Base-by-base conservation (phyloP, 2,113 vertebrate genomes). In the Diadophis punctatus region DNA sequence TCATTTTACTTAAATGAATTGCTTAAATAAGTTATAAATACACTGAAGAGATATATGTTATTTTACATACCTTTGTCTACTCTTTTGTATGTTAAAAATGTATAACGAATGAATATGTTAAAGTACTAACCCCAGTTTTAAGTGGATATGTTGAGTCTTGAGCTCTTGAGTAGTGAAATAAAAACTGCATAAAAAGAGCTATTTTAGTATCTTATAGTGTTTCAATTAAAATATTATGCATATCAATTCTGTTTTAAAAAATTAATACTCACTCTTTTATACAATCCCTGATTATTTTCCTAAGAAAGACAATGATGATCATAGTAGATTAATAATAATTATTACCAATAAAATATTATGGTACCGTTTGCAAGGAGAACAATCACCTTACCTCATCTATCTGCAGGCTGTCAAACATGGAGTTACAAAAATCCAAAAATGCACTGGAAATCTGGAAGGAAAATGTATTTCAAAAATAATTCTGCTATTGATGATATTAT, bases 401-500 rank as follows among this genome's bases (percentile, higher is more conserved):
- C 80, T 94, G 91, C 96, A 96, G 92, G 92, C 94, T 95, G 92
- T 96, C 91, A 93, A 97, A 97, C 95, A 98, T 96, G 55, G 96
- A 96, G 48, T 97, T 97, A 93, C 97, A 97, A 51, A 97, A 96
- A 92, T 97, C 96, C 96, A 97, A 92, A 94, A 97, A 68, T 89
- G 95, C 96, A 93, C 60, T 97, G 91, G 93, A 94, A 86, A 96
- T 93, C 97, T 97, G 93, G 87, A 97, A 96, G 92, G 91, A 11
- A 93, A 93, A 52, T 11, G 1, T 34, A 34, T 27, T 90, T 92
- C 30, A 92, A 84, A 94, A 56, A 58, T 39, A 22, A 0, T 2
- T 34, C 46, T 80, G 60, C 3, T 51, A 8, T 12, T 52, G 60
- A 18, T 52, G 46, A 2, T 27, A 2, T 20, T 39, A 80, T 39